These are phyloP conservation scores for Hypercompe scribonia DNA, from an alignment of 2,888 invertebrate species.

Conservation along the genomic window DNA sequence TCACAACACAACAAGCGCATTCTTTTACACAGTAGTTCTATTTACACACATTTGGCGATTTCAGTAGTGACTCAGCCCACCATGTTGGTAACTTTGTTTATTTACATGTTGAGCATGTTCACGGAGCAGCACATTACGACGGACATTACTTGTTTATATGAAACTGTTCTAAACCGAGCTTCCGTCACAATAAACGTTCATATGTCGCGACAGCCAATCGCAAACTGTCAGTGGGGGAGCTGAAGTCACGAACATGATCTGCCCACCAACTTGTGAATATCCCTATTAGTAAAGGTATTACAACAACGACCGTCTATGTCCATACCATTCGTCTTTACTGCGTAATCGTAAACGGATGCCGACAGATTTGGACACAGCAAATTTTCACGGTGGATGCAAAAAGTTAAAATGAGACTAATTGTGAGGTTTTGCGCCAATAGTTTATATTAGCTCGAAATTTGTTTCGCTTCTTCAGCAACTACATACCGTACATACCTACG, in stretches of 20 bases:
- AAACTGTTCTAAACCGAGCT: constrained; percentile 33
- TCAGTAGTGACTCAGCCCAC: constrained; percentile 62
- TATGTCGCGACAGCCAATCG: constrained; percentile 66
- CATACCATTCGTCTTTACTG: constrained; percentile 68
- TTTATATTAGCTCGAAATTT: not conserved
- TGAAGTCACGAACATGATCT: constrained; percentile 58
- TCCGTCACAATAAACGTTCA: constrained; percentile 62
- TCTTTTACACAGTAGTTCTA: constrained; percentile 37
- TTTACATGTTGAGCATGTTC: constrained; percentile 66
- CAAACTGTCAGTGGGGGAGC: constrained; percentile 69
- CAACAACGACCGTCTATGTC: constrained; percentile 66
- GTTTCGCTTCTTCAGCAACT: constrained; percentile 3
- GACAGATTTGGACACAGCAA: constrained; percentile 60
- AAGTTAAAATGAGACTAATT: constrained; percentile 30
- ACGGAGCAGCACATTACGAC: constrained; percentile 39
- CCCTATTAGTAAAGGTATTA: constrained; percentile 73
- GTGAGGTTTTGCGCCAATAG: constrained; percentile 22
- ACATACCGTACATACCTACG: not conserved
- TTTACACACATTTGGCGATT: constrained; percentile 41
- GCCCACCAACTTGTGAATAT: constrained; percentile 69
- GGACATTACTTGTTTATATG: constrained; percentile 34
- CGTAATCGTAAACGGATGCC: constrained; percentile 65
- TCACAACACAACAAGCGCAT: constrained; percentile 27
- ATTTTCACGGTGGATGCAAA: constrained; percentile 47
- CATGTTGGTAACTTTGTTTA: constrained; percentile 66